Evolutionary conservation across 1,140 invertebrate species (phyloP), one percentile per base, ranked within the genome.

Genomic region (Philaenus spumarius): DNA sequence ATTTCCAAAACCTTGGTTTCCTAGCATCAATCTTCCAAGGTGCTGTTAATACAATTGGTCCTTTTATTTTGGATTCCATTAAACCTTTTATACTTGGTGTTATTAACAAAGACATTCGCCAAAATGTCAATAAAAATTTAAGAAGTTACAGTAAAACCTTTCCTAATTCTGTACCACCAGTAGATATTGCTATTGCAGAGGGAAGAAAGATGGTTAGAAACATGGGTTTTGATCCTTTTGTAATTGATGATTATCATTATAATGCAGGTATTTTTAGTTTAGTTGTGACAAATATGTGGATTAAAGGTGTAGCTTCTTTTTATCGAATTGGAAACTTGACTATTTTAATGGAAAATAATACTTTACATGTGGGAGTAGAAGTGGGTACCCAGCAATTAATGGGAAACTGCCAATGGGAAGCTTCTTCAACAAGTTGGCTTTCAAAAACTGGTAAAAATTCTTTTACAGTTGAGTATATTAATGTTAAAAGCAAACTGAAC

Each of bases 121-220:
- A 69, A 63, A 67, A 60, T 23, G 52, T 70, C 14, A 67, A 72
- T 59, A 61, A 66, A 37, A 53, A 68, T 42, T 53, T 72, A 47
- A 62, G 59, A 58, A 77, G 84, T 62, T 68, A 88, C 9, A 79
- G 85, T 4, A 80, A 86, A 65, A 82, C 80, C 42, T 87, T 92
- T 65, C 87, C 89, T 0, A 92, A 92, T 71, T 92, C 89, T 0
- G 89, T 92, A 62, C 85, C 87, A 7, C 89, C 89, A 0, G 75
- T 92, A 43, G 90, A 93, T 64, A 87, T 89, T 78, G 80, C 85
- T 9, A 80, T 92, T 35, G 80, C 84, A 3, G 84, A 89, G 66
- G 78, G 78, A 0, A 76, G 89, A 9, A 84, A 83, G 62, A 81
- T 84, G 64, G 83, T 92, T 1, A 78, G 81, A 9, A 72, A 81